Evolutionary conservation across 35 echinoderm and acorn worm genomes (phyloP).

Genomic region (Amphiura filiformis): DNA sequence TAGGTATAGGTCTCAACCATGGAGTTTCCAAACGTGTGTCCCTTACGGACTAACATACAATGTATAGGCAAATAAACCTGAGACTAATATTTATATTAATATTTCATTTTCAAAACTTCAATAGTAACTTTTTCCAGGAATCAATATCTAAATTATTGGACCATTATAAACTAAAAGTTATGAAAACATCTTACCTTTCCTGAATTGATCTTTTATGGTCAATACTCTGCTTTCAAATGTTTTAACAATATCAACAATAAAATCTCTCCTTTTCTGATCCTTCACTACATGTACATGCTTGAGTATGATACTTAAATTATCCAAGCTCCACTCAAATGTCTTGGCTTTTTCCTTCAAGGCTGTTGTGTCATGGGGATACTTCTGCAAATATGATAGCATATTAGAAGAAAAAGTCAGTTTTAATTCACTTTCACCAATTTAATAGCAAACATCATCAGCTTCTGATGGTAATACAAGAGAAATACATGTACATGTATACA

Average conservation of each 20-base stretch:
- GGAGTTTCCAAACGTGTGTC: neutral
- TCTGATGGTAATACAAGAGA: no score
- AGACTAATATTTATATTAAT: neutral
- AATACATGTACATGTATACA: no score
- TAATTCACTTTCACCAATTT: no score
- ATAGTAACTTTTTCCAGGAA: neutral
- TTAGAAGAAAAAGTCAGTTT: no score
- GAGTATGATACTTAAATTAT: neutral
- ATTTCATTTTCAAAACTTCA: neutral
- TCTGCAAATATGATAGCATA: neutral
- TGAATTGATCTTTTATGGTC: neutral
- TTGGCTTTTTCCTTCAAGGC: neutral
- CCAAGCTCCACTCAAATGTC: neutral
- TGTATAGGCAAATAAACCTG: neutral
- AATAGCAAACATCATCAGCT: no score
- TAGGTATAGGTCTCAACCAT: neutral
- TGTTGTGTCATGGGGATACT: neutral
- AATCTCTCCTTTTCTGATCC: neutral
- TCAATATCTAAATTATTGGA: no score
- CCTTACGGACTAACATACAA: neutral
- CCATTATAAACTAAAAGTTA: neutral
- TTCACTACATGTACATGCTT: neutral
- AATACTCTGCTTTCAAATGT: neutral
- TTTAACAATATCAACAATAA: neutral
- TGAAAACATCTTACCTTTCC: neutral